Base-by-base conservation (phyloP, 1,140 invertebrate genomes). In the Atopsyche davidsoni region DNA sequence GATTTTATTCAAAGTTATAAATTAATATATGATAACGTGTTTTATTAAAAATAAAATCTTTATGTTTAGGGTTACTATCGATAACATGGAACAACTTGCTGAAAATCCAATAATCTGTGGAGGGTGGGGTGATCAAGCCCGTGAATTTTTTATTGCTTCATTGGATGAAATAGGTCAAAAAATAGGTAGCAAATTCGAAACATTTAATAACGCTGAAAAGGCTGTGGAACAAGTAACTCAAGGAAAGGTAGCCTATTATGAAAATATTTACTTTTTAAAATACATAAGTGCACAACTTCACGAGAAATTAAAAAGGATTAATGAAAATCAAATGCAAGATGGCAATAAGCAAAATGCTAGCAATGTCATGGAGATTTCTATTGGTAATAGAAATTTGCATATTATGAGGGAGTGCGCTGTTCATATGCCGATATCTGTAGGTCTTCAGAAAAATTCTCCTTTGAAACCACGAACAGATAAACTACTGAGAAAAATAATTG, bases 371-470 rank as follows among this genome's bases (percentile, higher is more conserved):
- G 43, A 63, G 19, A 56, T 58, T 40, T 63, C 64, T 11, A 55
- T 57, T 10, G 59, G 63, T 0, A 75, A 80, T 35, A 68, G 78
- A 50, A 78, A 79, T 60, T 65, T 89, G 11, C 87, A 89, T 55
- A 85, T 89, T 14, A 90, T 90, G 87, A 66, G 72, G 22, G 80
- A 87, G 49, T 90, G 87, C 66, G 77, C 86, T 2, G 80, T 89
- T 16, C 79, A 85, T 50, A 85, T 88, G 76, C 87, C 87, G 0
- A 79, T 89, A 34, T 86, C 85, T 2, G 69, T 90, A 47, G 87
- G 85, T 2, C 72, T 89, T 58, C 82, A 87, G 59, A 89, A 85
- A 60, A 88, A 89, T 66, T 89, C 86, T 1, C 83, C 87, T 3
- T 63, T 89, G 1, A 88, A 87, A 59, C 73, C 78, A 1, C 66